Evolutionary conservation across 2,113 vertebrate genomes (phyloP).

Genomic region (Cyprinus carpio): DNA sequence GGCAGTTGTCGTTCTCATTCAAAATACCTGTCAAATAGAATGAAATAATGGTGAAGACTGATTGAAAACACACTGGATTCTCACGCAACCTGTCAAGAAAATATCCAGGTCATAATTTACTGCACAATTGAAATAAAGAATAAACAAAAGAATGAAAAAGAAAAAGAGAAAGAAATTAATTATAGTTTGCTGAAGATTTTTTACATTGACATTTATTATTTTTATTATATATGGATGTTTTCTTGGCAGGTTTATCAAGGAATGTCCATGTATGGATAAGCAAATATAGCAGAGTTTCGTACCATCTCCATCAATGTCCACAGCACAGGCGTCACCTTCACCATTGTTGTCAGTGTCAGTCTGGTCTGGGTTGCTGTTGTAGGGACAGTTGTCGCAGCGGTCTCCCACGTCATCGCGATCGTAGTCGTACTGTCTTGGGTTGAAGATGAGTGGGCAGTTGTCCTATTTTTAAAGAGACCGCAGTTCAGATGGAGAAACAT

Average conservation of each 20-base stretch:
- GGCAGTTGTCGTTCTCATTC: constrained; percentile 96
- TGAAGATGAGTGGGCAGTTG: constrained; percentile 96
- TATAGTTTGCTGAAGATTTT: no score
- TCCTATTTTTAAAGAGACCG: constrained; percentile 77
- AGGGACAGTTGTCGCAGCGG: constrained; percentile 96
- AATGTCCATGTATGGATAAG: neutral
- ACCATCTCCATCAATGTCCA: constrained; percentile 98
- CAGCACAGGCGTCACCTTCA: constrained; percentile 93
- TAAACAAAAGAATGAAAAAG: no score
- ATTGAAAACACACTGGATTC: neutral
- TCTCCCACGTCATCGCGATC: constrained; percentile 97
- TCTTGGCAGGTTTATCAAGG: neutral
- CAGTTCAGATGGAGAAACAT: neutral
- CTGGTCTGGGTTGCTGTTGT: constrained; percentile 97
- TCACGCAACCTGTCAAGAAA: neutral
- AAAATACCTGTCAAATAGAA: constrained; percentile 81
- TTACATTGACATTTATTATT: no score
- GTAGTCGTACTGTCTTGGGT: constrained; percentile 97
- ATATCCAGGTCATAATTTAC: neutral
- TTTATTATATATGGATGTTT: neutral
- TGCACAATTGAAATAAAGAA: neutral
- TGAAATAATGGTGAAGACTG: neutral
- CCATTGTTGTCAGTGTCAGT: constrained; percentile 94
- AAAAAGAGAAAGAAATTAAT: neutral
- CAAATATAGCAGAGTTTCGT: neutral